Evolutionary conservation across 2,888 invertebrate species (phyloP).

Genomic region (Eupithecia inturbata): DNA sequence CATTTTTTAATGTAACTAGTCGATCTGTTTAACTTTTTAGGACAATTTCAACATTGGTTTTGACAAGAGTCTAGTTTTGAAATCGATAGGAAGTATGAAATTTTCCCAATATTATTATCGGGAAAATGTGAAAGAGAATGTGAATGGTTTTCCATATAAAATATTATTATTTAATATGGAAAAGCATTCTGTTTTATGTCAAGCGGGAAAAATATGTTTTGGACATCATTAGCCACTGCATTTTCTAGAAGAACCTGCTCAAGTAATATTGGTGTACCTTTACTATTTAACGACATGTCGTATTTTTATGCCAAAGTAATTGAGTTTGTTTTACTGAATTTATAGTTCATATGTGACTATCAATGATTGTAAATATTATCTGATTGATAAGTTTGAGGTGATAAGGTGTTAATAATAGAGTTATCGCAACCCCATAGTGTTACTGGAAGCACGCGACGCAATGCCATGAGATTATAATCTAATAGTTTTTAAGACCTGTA

Average conservation of each 20-base stretch:
- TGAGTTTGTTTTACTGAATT: no score
- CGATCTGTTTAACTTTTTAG: not conserved
- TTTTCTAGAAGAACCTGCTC: not conserved
- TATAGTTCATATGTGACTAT: not conserved
- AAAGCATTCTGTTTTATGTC: not conserved
- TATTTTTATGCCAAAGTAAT: not conserved
- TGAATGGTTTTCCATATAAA: no score
- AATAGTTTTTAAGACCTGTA: not conserved
- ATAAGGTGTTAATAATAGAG: not conserved
- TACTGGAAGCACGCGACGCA: not conserved
- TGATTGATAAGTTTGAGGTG: not conserved
- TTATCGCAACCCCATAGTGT: not conserved
- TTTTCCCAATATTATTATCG: no score
- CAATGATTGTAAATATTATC: not conserved
- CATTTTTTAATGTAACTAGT: not conserved
- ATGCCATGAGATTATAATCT: not conserved
- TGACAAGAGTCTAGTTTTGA: not conserved
- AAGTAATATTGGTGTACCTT: not conserved
- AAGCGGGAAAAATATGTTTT: slow-evolving; percentile 1
- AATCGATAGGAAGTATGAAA: not conserved
- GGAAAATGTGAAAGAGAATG: no score
- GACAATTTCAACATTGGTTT: slow-evolving; percentile 1
- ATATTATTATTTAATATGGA: not conserved
- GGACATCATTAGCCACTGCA: not conserved
- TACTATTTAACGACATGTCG: not conserved